Evolutionary conservation across 1,140 invertebrate species (phyloP).

Genomic region (Aphidius gifuensis): DNA sequence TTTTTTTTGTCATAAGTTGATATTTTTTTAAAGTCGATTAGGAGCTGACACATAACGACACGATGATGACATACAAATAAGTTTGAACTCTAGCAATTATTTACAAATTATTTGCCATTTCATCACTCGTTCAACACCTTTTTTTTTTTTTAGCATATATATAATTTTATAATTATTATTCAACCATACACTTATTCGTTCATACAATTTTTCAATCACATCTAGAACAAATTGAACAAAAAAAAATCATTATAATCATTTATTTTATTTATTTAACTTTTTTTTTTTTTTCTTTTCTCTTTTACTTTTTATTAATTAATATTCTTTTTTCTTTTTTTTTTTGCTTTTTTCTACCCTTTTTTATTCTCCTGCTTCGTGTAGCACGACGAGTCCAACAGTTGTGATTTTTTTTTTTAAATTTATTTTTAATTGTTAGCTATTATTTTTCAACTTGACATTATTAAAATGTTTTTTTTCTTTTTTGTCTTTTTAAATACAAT

Average conservation of each 20-base stretch:
- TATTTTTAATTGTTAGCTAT: too few relatives aligned
- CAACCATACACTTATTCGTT: constrained; percentile 19
- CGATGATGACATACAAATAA: constrained; percentile 48
- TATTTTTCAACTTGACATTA: too few relatives aligned
- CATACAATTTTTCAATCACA: constrained; percentile 14
- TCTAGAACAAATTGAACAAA: constrained; percentile 16
- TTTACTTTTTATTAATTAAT: constrained; percentile 16
- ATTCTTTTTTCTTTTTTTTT: background rate
- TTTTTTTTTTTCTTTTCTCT: constrained; percentile 20
- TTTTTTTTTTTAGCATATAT: constrained; percentile 21
- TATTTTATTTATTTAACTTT: constrained; percentile 14
- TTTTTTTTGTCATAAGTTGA: constrained; percentile 11
- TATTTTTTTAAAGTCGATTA: constrained; percentile 47
- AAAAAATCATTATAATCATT: constrained; percentile 13
- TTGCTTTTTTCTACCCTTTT: too few relatives aligned
- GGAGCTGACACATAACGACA: constrained; percentile 40
- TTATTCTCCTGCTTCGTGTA: too few relatives aligned
- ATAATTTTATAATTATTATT: constrained; percentile 27
- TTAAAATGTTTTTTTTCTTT: too few relatives aligned
- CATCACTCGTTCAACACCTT: constrained; percentile 20
- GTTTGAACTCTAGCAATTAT: constrained; percentile 52
- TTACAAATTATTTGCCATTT: constrained; percentile 46
- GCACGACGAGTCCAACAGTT: too few relatives aligned
- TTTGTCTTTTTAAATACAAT: too few relatives aligned
- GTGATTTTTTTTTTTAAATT: too few relatives aligned